Percentiles rank a stretch among this genome's conserved stretches.
Conservation (phyloP, 1,140 invertebrate species). For the Idris sp. region DNA sequence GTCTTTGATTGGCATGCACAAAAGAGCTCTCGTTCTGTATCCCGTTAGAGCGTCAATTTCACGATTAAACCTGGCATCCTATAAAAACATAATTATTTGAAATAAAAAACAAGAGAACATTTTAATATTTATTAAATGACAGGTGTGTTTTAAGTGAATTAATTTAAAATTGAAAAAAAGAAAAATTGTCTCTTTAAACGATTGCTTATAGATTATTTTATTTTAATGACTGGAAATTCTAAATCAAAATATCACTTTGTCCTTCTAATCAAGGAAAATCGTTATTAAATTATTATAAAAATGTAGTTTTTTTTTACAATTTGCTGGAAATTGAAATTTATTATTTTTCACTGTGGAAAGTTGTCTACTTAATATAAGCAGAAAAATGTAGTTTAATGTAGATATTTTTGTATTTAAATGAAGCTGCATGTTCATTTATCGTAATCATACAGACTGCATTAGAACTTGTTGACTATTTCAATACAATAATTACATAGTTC, state of each 20-base stretch:
- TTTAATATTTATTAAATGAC: background rate
- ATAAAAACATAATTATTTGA: conserved; percentile 64
- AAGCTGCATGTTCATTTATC: conserved; percentile 14
- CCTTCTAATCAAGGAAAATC: background rate
- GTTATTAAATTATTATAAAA: background rate
- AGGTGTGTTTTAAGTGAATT: too few species aligned
- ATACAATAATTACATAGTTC: conserved; percentile 30
- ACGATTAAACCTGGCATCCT: conserved; percentile 94
- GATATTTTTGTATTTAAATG: conserved; percentile 13
- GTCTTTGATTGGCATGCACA: conserved; percentile 98
- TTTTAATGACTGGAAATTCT: too few species aligned
- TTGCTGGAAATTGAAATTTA: conserved; percentile 13
- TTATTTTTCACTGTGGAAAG: conserved; percentile 21
- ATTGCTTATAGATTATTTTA: too few species aligned
- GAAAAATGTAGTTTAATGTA: conserved; percentile 22
- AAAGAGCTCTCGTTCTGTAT: conserved; percentile 93
- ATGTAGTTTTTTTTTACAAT: background rate
- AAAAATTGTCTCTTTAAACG: too few species aligned
- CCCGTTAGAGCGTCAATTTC: conserved; percentile 95
- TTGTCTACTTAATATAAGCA: conserved; percentile 14
- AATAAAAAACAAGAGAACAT: conserved; percentile 4
- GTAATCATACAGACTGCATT: conserved; percentile 22
- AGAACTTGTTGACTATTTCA: conserved; percentile 26
- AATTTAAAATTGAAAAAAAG: too few species aligned
- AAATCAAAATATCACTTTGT: background rate